Percentiles rank a stretch among this genome's conserved stretches.
Conservation (phyloP, 2,113 vertebrate species). For the Natator depressus region DNA sequence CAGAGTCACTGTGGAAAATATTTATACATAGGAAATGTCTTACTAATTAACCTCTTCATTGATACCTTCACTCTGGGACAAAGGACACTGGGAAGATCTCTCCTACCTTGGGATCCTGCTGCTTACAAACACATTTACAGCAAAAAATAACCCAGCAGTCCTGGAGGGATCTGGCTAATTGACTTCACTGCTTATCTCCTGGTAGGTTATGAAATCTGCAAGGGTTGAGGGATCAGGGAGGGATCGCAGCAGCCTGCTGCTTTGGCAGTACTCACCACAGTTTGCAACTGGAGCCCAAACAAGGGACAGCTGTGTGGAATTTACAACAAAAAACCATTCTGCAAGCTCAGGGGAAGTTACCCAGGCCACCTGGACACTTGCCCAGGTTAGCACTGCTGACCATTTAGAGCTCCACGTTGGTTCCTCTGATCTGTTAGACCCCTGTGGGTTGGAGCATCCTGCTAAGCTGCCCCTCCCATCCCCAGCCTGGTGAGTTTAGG, state of each 20-base stretch:
- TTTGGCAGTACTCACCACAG: not conserved
- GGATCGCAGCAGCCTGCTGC: fast-evolving
- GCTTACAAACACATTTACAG: slow-evolving; percentile 66
- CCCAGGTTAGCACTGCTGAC: not conserved
- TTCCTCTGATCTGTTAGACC: not conserved
- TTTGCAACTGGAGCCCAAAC: not conserved
- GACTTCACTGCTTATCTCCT: slow-evolving; percentile 29
- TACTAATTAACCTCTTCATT: slow-evolving; percentile 64
- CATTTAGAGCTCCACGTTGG: not conserved
- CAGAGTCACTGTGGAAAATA: slow-evolving; percentile 47
- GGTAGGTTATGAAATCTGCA: slow-evolving; percentile 39
- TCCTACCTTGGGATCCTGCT: slow-evolving; percentile 26
- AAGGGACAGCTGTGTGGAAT: slow-evolving; percentile 50
- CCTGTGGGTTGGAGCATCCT: not conserved
- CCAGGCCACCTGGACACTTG: not conserved
- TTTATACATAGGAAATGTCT: slow-evolving; percentile 48
- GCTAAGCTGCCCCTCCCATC: not conserved
- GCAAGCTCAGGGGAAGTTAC: fast-evolving
- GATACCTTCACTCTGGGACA: slow-evolving; percentile 61
- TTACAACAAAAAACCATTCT: slow-evolving; percentile 17
- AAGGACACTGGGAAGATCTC: slow-evolving; percentile 50
- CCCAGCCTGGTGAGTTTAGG: not conserved
- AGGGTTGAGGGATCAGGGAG: fast-evolving
- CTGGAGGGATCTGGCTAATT: slow-evolving; percentile 28
- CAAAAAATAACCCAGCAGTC: slow-evolving; percentile 50